phyloP scores from a whole-genome alignment of 2,113 vertebrate genomes.

The Cardinalis cardinalis region DNA sequence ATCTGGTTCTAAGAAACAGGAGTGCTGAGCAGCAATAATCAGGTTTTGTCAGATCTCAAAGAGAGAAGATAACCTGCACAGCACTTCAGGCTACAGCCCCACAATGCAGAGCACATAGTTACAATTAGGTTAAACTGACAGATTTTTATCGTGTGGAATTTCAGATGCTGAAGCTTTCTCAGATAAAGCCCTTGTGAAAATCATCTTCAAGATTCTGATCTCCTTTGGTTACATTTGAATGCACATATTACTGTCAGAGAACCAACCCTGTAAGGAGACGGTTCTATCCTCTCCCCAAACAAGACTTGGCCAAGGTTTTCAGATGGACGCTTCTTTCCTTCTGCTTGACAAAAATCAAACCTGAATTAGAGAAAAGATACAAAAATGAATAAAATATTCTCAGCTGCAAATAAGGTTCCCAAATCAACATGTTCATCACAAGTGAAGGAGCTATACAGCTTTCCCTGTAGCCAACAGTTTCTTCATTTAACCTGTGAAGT shows the following conservation, averaged over 20 bases:
- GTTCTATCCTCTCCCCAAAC: slow-evolving; percentile 96
- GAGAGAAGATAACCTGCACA: neutral
- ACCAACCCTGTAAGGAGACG: slow-evolving; percentile 94
- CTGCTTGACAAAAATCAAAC: slow-evolving; percentile 95
- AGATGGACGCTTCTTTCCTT: slow-evolving; percentile 86
- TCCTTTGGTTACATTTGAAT: neutral
- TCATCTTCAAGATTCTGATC: neutral
- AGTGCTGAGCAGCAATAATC: neutral
- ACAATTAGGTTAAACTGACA: neutral
- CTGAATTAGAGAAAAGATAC: slow-evolving; percentile 64
- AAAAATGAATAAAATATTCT: neutral
- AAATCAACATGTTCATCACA: neutral
- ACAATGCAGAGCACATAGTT: neutral
- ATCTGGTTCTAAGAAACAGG: neutral
- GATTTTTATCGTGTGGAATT: neutral
- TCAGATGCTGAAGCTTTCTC: neutral
- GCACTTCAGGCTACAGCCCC: neutral
- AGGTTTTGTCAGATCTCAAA: neutral
- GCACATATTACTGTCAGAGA: neutral
- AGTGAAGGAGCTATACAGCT: neutral
- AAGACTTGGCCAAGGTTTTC: slow-evolving; percentile 98
- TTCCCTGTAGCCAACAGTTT: neutral
- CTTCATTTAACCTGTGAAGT: neutral
- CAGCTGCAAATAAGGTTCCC: neutral
- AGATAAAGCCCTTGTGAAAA: neutral